Evolutionary conservation across 2,888 invertebrate species (phyloP).

Genomic region (Yponomeuta evonymella): DNA sequence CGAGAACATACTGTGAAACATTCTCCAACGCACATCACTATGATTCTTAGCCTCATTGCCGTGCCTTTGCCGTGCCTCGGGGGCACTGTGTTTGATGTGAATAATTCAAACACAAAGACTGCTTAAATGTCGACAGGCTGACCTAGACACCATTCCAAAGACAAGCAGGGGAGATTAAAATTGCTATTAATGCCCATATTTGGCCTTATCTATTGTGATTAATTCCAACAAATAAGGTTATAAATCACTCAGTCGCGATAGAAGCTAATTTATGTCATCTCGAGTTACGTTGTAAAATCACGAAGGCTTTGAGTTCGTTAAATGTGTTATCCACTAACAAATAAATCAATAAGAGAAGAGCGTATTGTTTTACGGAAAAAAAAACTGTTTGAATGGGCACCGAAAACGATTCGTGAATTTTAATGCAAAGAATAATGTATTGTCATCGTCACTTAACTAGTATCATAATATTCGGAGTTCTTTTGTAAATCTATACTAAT

Average conservation of each 20-base stretch:
- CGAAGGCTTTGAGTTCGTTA: not conserved
- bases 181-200: not conserved
- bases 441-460: not conserved
- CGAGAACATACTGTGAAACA: too few relatives aligned
- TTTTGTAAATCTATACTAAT: not conserved
- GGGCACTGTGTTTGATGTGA: too few relatives aligned
- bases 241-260: not conserved
- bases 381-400: not conserved
- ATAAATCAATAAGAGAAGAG: not conserved
- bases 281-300: not conserved
- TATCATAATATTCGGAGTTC: not conserved
- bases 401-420: not conserved
- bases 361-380: too few relatives aligned
- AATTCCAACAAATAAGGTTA: not conserved
- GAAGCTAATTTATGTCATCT: not conserved
- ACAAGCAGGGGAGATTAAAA: not conserved
- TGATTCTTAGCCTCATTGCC: too few relatives aligned
- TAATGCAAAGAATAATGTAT: constrained; percentile 1
- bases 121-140: not conserved
- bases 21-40: too few relatives aligned
- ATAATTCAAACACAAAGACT: not conserved
- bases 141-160: not conserved
- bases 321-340: not conserved
- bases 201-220: not conserved
- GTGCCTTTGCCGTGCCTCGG: too few relatives aligned